phyloP scores from a whole-genome alignment of 2,888 invertebrate species.

The Hyles lineata region DNA sequence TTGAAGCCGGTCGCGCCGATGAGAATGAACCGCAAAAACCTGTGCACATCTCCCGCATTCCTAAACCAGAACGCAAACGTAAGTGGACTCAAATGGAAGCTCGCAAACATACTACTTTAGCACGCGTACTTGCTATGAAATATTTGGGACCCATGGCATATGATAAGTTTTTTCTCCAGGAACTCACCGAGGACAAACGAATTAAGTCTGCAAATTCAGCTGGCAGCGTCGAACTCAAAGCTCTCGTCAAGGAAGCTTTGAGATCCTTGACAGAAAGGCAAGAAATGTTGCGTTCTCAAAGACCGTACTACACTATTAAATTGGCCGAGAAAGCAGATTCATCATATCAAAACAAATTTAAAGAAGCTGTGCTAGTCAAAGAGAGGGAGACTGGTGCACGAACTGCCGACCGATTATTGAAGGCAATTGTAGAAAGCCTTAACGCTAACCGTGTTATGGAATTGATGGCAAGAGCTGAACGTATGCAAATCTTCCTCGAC shows the following conservation, averaged over 20 bases:
- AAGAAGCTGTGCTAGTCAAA: constrained; percentile 62
- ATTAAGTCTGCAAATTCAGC: constrained; percentile 69
- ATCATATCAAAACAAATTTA: constrained; percentile 70
- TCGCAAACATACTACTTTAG: constrained; percentile 66
- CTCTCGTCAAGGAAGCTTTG: constrained; percentile 64
- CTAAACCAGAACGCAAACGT: constrained; percentile 59
- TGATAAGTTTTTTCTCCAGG: constrained; percentile 76
- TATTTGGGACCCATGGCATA: constrained; percentile 81
- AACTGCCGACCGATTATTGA: constrained; percentile 68
- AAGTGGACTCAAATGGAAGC: constrained; percentile 77
- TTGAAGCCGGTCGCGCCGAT: constrained; percentile 57
- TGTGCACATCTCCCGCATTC: constrained; percentile 70
- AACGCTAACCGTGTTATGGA: constrained; percentile 69
- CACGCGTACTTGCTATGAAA: constrained; percentile 78
- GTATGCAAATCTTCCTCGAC: constrained; percentile 77
- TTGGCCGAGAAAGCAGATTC: constrained; percentile 76
- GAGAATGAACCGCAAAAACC: constrained; percentile 58
- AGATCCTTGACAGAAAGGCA: constrained; percentile 73
- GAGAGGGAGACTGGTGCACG: constrained; percentile 71
- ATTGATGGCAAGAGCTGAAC: constrained; percentile 72
- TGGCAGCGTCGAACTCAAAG: constrained; percentile 63
- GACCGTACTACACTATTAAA: constrained; percentile 77
- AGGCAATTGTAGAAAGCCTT: constrained; percentile 67
- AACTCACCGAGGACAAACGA: constrained; percentile 65
- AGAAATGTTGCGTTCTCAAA: constrained; percentile 74